phyloP scores from a whole-genome alignment of 2,888 invertebrate species.

The Rhagonycha fulva region DNA sequence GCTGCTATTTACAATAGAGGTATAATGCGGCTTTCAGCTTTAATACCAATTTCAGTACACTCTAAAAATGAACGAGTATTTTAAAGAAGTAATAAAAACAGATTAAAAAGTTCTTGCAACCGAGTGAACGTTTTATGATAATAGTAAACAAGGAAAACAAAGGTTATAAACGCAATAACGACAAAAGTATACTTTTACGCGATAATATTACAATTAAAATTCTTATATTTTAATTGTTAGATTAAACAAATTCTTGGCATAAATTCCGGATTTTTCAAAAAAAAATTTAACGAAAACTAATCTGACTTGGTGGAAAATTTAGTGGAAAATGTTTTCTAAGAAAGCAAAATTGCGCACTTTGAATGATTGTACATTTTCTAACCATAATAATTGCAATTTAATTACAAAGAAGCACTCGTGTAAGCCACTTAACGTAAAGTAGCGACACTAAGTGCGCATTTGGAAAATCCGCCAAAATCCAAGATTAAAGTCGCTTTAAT shows the following conservation, averaged over 20 bases:
- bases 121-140: background rate
- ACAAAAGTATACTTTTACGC: background rate
- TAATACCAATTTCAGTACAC: background rate
- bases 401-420: background rate
- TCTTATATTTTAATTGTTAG: background rate
- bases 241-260: background rate
- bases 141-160: background rate
- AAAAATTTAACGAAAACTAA: too few relatives aligned
- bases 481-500: background rate
- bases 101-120: background rate
- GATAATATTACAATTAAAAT: background rate
- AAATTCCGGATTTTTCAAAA: background rate
- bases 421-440: background rate
- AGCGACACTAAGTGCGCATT: background rate
- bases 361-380: background rate
- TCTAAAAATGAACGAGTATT: background rate
- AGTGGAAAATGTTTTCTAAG: background rate
- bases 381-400: background rate
- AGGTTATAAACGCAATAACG: background rate
- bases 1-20: background rate
- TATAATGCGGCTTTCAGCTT: background rate
- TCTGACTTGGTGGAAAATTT: too few relatives aligned
- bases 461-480: background rate
- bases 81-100: background rate
- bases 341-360: background rate